phyloP scores from a whole-genome alignment of 2,113 vertebrate species.

The Myrmecophaga tridactyla region DNA sequence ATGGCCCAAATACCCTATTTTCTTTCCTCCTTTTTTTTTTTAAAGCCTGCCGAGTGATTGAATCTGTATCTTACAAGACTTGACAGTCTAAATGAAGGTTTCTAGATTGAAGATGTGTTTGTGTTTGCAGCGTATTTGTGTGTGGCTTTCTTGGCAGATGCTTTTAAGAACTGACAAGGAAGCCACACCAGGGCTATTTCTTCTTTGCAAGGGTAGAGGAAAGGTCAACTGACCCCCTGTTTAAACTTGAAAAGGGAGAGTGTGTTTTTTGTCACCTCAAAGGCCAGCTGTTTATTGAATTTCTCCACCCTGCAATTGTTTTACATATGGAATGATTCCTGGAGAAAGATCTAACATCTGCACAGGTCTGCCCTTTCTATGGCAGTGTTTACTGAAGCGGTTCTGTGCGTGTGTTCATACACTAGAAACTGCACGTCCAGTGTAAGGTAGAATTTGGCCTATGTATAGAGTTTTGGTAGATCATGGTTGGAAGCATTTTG shows the following conservation, averaged over 20 bases:
- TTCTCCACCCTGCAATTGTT: constrained; percentile 64
- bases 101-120: not conserved
- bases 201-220: not conserved
- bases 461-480: not conserved
- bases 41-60: not conserved
- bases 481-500: not conserved
- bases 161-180: not conserved
- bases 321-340: constrained; percentile 54
- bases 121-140: not conserved
- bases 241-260: constrained; percentile 48
- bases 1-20: not conserved
- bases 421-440: not conserved
- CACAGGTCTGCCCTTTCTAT: constrained; percentile 55
- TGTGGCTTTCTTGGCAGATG: not conserved
- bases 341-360: constrained; percentile 53
- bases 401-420: not conserved
- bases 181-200: not conserved
- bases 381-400: constrained; percentile 51
- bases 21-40: not conserved
- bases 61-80: not conserved
- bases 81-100: not conserved
- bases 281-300: constrained; percentile 66
- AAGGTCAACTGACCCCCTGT: not conserved
- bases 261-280: constrained; percentile 64
- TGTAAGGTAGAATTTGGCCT: too few species aligned